Conservation (phyloP, 1,140 invertebrate species). For the Formica selysi region DNA sequence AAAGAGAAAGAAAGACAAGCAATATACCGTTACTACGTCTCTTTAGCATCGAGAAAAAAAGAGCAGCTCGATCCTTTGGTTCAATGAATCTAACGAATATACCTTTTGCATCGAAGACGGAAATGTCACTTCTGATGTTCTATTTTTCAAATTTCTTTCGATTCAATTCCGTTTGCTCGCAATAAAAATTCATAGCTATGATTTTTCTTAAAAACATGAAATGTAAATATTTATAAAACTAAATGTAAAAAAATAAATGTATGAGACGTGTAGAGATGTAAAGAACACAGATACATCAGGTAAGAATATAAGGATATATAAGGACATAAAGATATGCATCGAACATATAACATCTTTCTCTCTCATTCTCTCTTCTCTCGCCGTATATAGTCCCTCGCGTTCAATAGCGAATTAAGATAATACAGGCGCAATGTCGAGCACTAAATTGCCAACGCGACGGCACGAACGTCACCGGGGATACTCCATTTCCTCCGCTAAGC, state of each 20-base stretch:
- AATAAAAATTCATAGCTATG: not conserved
- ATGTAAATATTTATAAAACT: not conserved
- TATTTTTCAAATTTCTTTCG: not conserved
- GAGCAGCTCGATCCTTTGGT: conserved; percentile 25
- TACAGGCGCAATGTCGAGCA: not conserved
- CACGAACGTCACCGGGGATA: conserved; percentile 12
- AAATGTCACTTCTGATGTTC: conserved; percentile 1
- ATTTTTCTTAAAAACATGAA: not conserved
- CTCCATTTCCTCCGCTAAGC: not conserved
- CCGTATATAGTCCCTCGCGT: not conserved
- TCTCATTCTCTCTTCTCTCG: not conserved
- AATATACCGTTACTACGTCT: conserved; percentile 57
- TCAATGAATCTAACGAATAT: conserved; percentile 40
- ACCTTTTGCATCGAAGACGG: conserved; percentile 20
- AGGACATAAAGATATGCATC: too few relatives aligned
- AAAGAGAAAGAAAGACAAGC: conserved; percentile 46
- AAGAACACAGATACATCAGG: too few relatives aligned
- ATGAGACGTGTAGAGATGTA: not conserved
- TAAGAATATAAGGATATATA: not conserved
- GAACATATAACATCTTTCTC: not conserved
- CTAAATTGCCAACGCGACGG: conserved; percentile 14
- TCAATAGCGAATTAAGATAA: conserved; percentile 14
- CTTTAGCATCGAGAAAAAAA: conserved; percentile 35
- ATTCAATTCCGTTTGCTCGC: not conserved
- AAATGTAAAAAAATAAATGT: not conserved